These are phyloP conservation scores for Tautogolabrus adspersus DNA, from an alignment of 2,113 vertebrate species.

Conservation along the genomic window DNA sequence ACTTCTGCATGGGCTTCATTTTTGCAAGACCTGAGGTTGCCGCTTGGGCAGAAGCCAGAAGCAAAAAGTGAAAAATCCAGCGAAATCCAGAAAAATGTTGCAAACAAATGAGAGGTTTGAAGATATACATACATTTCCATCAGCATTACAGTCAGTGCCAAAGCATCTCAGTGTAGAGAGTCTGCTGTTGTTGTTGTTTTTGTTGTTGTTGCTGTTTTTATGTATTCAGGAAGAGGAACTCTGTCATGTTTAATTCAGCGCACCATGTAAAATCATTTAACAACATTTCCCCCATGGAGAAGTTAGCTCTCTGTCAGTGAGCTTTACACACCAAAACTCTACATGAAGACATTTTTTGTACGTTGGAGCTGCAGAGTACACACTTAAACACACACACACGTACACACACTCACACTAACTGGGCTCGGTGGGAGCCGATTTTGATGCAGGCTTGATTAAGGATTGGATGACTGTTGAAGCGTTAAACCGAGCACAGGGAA, in stretches of 20 bases:
- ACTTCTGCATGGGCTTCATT: too few relatives aligned
- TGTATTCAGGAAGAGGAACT: slow-evolving; percentile 7
- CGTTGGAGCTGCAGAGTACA: slow-evolving; percentile 34
- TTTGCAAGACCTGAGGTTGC: too few relatives aligned
- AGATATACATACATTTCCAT: too few relatives aligned
- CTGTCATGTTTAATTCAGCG: slow-evolving; percentile 59
- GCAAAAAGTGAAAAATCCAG: too few relatives aligned
- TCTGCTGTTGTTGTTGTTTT: neutral
- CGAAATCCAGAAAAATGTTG: too few relatives aligned
- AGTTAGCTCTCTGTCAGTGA: slow-evolving; percentile 19
- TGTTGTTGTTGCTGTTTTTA: slow-evolving; percentile 12
- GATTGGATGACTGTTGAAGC: slow-evolving; percentile 56
- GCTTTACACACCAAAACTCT: slow-evolving; percentile 27
- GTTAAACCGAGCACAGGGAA: slow-evolving; percentile 44
- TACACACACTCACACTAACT: slow-evolving; percentile 9
- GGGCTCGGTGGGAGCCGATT: slow-evolving; percentile 38
- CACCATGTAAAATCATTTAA: slow-evolving; percentile 34
- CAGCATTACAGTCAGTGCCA: too few relatives aligned
- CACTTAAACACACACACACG: slow-evolving; percentile 28
- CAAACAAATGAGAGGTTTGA: too few relatives aligned
- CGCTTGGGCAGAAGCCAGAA: too few relatives aligned
- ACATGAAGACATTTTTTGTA: slow-evolving; percentile 22
- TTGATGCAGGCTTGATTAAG: slow-evolving; percentile 61
- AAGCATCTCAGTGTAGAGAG: neutral
- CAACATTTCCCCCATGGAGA: slow-evolving; percentile 26